Evolutionary conservation across 2,113 vertebrate genomes (phyloP).

Genomic region (Grus americana): DNA sequence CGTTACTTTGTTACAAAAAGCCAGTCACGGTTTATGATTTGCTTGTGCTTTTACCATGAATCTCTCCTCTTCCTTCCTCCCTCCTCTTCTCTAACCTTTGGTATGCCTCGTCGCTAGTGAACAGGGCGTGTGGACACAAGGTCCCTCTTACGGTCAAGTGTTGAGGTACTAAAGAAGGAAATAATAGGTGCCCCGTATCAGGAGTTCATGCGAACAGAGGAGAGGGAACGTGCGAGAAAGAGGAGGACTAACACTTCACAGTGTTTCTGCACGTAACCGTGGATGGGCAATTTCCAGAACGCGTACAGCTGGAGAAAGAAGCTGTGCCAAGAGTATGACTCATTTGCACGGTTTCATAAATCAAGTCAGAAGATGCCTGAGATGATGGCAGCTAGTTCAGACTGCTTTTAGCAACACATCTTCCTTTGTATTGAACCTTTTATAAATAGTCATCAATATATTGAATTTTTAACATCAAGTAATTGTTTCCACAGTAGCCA

Average conservation of each 20-base stretch:
- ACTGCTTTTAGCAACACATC: background rate
- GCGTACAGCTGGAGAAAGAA: background rate
- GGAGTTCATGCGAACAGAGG: background rate
- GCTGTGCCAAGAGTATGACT: background rate
- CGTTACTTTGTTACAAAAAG: background rate
- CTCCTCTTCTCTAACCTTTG: background rate
- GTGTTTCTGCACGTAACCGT: background rate
- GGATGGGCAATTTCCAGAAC: background rate
- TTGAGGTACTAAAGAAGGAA: background rate
- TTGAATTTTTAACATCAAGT: background rate
- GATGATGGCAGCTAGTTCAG: background rate
- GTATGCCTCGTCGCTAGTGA: background rate
- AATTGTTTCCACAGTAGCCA: background rate
- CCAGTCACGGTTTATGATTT: background rate
- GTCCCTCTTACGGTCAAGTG: background rate
- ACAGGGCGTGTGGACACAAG: background rate
- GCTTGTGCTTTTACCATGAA: background rate
- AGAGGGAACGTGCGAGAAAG: background rate
- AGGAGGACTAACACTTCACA: background rate
- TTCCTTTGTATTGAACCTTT: background rate
- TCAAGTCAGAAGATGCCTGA: background rate
- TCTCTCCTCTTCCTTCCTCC: background rate
- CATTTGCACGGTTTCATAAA: background rate
- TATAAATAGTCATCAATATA: background rate
- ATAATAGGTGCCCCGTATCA: background rate